Evolutionary conservation across 1,140 invertebrate species (phyloP), one percentile per base, ranked within the genome.

Genomic region (Drosophila nikananu): DNA sequence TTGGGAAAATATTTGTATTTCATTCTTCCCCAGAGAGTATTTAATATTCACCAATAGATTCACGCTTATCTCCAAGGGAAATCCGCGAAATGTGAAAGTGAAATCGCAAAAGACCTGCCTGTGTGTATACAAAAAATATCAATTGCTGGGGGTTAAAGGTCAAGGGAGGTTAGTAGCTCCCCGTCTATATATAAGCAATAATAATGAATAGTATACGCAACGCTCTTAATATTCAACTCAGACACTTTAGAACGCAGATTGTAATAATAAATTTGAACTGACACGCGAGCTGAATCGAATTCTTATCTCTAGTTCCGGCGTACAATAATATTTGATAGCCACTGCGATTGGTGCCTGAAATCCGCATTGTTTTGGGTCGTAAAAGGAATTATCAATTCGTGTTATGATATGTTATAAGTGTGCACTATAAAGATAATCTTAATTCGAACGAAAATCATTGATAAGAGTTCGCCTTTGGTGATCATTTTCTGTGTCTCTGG

Each of bases 241-340:
- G 21, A 25, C 58, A 67, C 42, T 67, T 25, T 30, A 67, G 44
- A 32, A 44, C 27, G 25, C 30, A 54, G 63, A 71, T 68, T 55
- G 39, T 57, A 51, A 17, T 19, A 57, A 70, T 55, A 55, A 71
- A 71, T 68, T 48, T 25, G 49, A 32, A 57, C 8, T 37, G 67
- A 54, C 67, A 71, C 67, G 67, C 64, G 67, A 71, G 30, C 15
- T 37, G 39, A 68, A 39, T 48, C 39, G 12, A 68, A 55, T 39
- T 15, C 64, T 71, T 71, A 71, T 71, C 67, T 55, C 39, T 35
- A 68, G 49, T 37, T 68, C 67, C 67, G 61, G 41, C 67, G 39
- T 44, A 46, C 12, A 54, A 44, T 39, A 39, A 30, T 42, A 52
- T n/a, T 71, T 71, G 37, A 70, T 67, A 67, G 39, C n/a, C 37